These are phyloP conservation scores for Euzetes globulus DNA, from an alignment of 2,888 invertebrate genomes.

Conservation along the genomic window DNA sequence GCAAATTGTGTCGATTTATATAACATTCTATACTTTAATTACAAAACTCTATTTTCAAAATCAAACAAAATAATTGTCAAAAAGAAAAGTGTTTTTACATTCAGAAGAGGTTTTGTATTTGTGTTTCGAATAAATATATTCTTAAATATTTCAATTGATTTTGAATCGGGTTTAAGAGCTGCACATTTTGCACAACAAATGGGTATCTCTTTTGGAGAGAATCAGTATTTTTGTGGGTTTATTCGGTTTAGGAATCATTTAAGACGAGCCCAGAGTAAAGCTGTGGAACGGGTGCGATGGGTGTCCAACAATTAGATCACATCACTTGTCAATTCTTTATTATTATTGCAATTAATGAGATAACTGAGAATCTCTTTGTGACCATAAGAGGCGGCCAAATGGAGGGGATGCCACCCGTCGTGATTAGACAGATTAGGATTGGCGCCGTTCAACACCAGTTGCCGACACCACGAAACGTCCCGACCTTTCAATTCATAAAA, in stretches of 20 bases:
- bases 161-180: background rate
- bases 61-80: background rate
- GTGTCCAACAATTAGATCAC: background rate
- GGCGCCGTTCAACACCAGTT: conserved; percentile 36
- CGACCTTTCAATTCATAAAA: conserved; percentile 28
- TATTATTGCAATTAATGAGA: conserved; percentile 37
- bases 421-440: conserved; percentile 37
- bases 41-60: background rate
- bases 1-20: background rate
- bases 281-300: background rate
- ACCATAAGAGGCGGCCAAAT: conserved; percentile 36
- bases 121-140: no score
- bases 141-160: no score
- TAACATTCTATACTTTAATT: background rate
- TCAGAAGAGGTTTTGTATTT: no score
- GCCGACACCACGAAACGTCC: conserved; percentile 36
- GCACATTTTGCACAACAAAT: background rate
- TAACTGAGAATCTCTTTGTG: conserved; percentile 35
- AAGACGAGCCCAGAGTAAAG: background rate
- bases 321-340: conserved; percentile 12
- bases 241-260: background rate
- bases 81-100: background rate
- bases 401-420: conserved; percentile 39
- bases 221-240: no score
- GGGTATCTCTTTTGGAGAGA: background rate